Conservation (phyloP, 1,140 invertebrate genomes). For the Planococcus citri region DNA sequence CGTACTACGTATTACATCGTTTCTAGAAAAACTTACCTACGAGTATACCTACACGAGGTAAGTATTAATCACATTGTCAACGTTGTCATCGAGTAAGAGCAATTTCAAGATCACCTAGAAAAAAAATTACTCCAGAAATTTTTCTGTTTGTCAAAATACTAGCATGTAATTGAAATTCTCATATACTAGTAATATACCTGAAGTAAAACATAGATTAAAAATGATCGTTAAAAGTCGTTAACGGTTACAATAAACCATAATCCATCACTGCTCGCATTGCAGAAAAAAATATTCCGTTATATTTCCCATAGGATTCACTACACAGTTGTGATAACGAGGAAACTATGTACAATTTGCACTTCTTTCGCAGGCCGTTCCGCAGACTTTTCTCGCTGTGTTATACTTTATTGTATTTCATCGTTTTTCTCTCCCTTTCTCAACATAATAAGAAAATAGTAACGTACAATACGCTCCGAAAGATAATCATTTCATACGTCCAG, state of each 20-base stretch:
- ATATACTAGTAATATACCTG: not conserved
- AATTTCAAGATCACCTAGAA: not conserved
- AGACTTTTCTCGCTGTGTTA: not conserved
- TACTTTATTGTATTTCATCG: conserved; percentile 17
- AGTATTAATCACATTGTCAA: not conserved
- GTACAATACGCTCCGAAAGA: conserved; percentile 5
- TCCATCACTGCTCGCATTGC: conserved; percentile 10
- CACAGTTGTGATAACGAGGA: conserved; percentile 12
- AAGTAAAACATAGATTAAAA: conserved; percentile 14
- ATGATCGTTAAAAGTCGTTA: conserved; percentile 17
- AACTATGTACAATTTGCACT: conserved; percentile 18
- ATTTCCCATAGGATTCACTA: conserved; percentile 11
- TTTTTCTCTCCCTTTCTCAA: not conserved
- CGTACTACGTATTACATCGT: no score
- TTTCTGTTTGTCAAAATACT: not conserved
- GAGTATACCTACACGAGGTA: not conserved
- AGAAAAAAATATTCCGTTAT: conserved; percentile 13
- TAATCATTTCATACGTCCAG: not conserved
- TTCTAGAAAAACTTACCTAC: no score
- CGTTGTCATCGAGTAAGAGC: not conserved
- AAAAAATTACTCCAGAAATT: not conserved
- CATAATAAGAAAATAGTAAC: conserved; percentile 11
- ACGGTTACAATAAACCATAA: conserved; percentile 11
- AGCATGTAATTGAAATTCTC: not conserved
- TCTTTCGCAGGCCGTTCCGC: conserved; percentile 1